These are phyloP conservation scores for Dorcus parallelipipedus DNA, from an alignment of 2,888 invertebrate species.

Conservation along the genomic window DNA sequence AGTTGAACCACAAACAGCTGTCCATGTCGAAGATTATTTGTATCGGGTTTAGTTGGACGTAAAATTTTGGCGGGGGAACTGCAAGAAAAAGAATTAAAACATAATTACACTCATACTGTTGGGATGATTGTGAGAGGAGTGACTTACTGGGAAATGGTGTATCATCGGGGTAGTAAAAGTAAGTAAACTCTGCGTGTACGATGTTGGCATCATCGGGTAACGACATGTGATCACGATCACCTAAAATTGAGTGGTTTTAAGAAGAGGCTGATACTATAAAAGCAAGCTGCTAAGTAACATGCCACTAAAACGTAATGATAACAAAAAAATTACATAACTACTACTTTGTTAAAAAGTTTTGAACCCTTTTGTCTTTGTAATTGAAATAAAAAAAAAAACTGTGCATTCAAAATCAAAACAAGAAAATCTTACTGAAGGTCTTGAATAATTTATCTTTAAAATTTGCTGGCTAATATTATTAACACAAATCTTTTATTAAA, in stretches of 20 bases:
- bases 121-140: not conserved
- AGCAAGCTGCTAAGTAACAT: too few relatives aligned
- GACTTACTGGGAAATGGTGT: constrained; percentile 80
- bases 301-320: too few relatives aligned
- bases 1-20: constrained; percentile 91
- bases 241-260: constrained; percentile 41
- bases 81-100: constrained; percentile 36
- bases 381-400: too few relatives aligned
- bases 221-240: constrained; percentile 73
- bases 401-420: too few relatives aligned
- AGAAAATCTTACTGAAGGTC: too few relatives aligned
- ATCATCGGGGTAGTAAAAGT: constrained; percentile 94
- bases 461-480: too few relatives aligned
- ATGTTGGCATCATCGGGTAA: constrained; percentile 88
- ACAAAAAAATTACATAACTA: too few relatives aligned
- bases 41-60: constrained; percentile 87
- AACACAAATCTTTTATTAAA: too few relatives aligned
- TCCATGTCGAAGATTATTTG: constrained; percentile 82
- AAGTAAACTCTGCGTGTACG: constrained; percentile 93
- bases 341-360: too few relatives aligned
- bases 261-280: too few relatives aligned
- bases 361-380: too few relatives aligned
- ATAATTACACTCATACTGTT: not conserved
- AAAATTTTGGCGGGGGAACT: constrained; percentile 94
- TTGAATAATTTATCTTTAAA: too few relatives aligned